Evolutionary conservation across 1,140 invertebrate species (phyloP), one percentile per base, ranked within the genome.

Genomic region (Saccostrea cuccullata): DNA sequence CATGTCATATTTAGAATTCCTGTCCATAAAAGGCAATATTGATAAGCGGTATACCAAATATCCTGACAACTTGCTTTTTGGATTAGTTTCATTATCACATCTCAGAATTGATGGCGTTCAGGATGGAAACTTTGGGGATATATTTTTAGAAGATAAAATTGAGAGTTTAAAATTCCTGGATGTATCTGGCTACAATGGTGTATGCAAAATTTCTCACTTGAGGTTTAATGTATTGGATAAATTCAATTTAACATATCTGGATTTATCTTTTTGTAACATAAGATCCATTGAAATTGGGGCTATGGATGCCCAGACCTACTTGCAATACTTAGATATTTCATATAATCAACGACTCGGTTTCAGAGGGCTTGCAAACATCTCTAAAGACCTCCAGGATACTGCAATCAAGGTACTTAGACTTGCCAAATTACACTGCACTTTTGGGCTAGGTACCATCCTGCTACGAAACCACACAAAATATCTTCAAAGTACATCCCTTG

Each of bases 351-450:
- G 70, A 26, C 47, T 89, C 15, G 60, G 60, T 17, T 89, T 89
- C 55, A 26, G 13, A 15, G 86, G 40, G 12, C 5, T 87, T n/a
- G 30, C 15, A 86, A 87, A 87, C 56, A 30, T 87, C 11, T 82
- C 86, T 9, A 15, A 47, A 12, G 84, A 89, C 56, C 67, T 89
- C 8, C 83, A 58, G 58, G 56, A 55, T 36, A 89, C 83, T 36
- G 40, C 70, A 26, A 89, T 89, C 15, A 82, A 85, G n/a, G 40
- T 85, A 15, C 17, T 89, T 11, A 87, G 84, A 23, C 9, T 85
- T n/a, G 77, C 70, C 13, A 89, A 89, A 56, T 60, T 89, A 17
- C 86, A 89, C 55, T 47, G 83, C 64, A 85, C 86, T 6, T 89
- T 87, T 67, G 86, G 86, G n/a, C 8, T 86, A 11, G 83, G 83